Base-by-base conservation (phyloP, 2,797 vertebrate genomes). In the Anas flavirostris region DNA sequence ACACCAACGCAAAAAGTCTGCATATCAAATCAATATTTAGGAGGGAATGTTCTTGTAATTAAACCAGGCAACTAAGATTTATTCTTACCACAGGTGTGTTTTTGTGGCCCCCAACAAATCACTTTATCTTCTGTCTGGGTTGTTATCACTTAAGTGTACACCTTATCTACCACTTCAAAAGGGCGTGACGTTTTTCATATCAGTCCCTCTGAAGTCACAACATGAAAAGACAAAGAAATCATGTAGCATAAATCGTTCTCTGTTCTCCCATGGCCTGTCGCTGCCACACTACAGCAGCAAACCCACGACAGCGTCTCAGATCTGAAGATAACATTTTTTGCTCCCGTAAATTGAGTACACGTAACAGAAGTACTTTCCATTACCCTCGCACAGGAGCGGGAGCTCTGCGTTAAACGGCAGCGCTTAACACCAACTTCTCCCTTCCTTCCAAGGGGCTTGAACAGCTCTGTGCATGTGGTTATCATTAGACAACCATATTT, bases 91-190 rank as follows among this genome's bases (percentile, higher is more conserved):
- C 81, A 94, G 46, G 62, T 89, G 72, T 81, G 35, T 2, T 95
- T 93, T 62, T 35, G 72, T 58, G 48, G 56, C 22, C 73, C 46
- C 44, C n/a, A 79, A 75, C 63, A 75, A 95, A 95, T 74, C 67
- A 91, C 83, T 94, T 70, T 64, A 80, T 62, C 70, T 90, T 74
- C 91, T 64, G 33, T 39, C 87, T 89, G 68, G 48, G 63, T 88
- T 74, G 91, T 90, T 95, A 94, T 94, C 90, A 90, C 64, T 35
- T 72, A 86, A 91, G 50, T 18, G 25, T 79, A 60, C 37, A 25
- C 26, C 48, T 88, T 93, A 95, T 77, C 93, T 91, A 86, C 90
- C 81, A 85, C 86, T 90, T 96, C 93, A 95, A 88, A 95, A 72
- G 79, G 28, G 37, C 39, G 58, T 82, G 84, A 92, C 4, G 4